phyloP scores from a whole-genome alignment of 1,140 invertebrate species.

The Neodiprion lecontei region DNA sequence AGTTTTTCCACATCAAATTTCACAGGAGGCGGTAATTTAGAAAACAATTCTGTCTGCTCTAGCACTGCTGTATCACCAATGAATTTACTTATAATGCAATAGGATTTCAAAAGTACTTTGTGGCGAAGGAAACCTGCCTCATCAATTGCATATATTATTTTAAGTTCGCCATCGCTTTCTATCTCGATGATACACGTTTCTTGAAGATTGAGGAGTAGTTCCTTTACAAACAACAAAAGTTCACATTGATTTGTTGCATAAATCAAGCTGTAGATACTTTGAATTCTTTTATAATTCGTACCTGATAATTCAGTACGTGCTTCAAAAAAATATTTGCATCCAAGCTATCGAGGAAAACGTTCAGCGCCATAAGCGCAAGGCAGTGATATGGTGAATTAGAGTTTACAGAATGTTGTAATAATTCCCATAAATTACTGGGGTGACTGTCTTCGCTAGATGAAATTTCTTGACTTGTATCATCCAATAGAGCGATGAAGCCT shows the following conservation, averaged over 20 bases:
- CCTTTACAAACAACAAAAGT: constrained; percentile 31
- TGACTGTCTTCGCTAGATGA: constrained; percentile 41
- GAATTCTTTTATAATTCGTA: constrained; percentile 27
- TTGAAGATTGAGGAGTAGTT: constrained; percentile 50
- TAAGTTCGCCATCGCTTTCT: constrained; percentile 25
- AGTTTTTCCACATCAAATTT: neutral
- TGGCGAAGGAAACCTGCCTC: constrained; percentile 48
- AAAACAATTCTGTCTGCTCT: constrained; percentile 47
- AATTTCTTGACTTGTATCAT: constrained; percentile 30
- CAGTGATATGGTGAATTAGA: constrained; percentile 51
- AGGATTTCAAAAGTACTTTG: constrained; percentile 48
- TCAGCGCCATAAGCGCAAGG: constrained; percentile 48
- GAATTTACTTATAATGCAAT: constrained; percentile 42
- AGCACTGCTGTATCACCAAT: constrained; percentile 27
- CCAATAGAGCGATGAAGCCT: constrained; percentile 54
- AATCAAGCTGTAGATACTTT: constrained; percentile 2
- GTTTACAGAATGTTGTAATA: constrained; percentile 46
- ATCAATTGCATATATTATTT: constrained; percentile 43
- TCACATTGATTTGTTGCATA: neutral
- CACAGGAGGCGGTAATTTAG: constrained; percentile 41
- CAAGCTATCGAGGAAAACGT: constrained; percentile 54
- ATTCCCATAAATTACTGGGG: constrained; percentile 45
- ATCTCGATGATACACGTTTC: constrained; percentile 34
- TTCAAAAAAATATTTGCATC: constrained; percentile 50
- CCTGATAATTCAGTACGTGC: constrained; percentile 50